Evolutionary conservation across 2,113 vertebrate species (phyloP).

Genomic region (Anoplopoma fimbria): DNA sequence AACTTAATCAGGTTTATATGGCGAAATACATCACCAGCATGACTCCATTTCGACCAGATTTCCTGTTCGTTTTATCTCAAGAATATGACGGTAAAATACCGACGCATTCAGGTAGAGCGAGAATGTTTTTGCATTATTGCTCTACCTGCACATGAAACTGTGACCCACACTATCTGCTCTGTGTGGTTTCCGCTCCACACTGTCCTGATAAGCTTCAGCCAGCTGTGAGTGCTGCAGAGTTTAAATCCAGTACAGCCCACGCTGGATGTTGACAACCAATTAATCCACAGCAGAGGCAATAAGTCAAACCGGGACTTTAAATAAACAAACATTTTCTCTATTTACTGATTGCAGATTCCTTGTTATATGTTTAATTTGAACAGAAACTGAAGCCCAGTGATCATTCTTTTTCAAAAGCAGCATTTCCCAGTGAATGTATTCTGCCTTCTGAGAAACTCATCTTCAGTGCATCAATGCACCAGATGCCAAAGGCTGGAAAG

Average conservation of each 20-base stretch:
- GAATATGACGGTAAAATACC: slow-evolving; percentile 4
- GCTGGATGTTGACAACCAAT: slow-evolving; percentile 2
- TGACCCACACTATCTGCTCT: neutral
- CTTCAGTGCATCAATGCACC: neutral
- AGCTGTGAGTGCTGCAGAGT: slow-evolving; percentile 22
- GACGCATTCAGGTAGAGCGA: too few relatives aligned
- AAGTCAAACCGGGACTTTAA: slow-evolving; percentile 6
- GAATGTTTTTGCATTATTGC: neutral
- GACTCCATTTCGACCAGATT: neutral
- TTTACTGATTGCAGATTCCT: neutral
- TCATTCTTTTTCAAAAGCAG: neutral
- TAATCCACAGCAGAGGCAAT: slow-evolving; percentile 3
- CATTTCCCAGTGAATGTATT: neutral
- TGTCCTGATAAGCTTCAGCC: neutral
- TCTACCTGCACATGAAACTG: slow-evolving; percentile 12
- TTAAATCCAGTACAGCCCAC: slow-evolving; percentile 14
- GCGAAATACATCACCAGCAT: neutral
- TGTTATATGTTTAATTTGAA: neutral
- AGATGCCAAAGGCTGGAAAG: slow-evolving; percentile 12
- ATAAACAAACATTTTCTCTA: neutral
- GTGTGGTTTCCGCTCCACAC: slow-evolving; percentile 8
- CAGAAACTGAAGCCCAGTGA: neutral
- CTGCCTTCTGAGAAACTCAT: neutral
- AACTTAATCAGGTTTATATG: neutral
- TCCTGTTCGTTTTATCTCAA: neutral